phyloP scores from a whole-genome alignment of 1,140 invertebrate genomes.

The Pogonomyrmex californicus region DNA sequence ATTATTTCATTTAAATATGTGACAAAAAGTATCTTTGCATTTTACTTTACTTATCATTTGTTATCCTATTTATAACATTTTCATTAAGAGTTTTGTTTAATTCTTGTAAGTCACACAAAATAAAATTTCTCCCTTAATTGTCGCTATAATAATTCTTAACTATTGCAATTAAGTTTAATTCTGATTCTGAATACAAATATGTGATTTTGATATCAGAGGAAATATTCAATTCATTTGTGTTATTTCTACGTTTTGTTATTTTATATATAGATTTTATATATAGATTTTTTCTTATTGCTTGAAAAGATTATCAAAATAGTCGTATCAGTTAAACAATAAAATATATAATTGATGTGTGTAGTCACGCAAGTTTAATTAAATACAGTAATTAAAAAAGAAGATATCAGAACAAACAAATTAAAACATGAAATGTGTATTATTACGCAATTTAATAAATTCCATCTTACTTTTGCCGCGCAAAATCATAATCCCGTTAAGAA shows the following conservation, averaged over 20 bases:
- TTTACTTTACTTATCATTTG: not conserved
- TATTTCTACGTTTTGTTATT: not conserved
- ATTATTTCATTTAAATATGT: not conserved
- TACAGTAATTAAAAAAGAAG: not conserved
- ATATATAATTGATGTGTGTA: not conserved
- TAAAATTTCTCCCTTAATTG: not conserved
- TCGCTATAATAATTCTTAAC: not conserved
- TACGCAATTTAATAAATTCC: not conserved
- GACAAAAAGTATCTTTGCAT: not conserved
- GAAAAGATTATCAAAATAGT: not conserved
- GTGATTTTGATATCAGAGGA: not conserved
- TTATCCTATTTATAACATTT: not conserved
- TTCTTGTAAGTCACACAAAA: not conserved
- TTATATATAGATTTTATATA: not conserved
- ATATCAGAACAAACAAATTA: not conserved
- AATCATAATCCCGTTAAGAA: slow-evolving; percentile 65
- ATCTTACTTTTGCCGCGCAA: not conserved
- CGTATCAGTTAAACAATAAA: not conserved
- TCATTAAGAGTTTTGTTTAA: not conserved
- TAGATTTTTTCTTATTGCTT: not conserved
- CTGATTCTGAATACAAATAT: not conserved
- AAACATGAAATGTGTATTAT: not conserved
- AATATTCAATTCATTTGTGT: not conserved
- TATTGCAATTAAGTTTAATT: not conserved
- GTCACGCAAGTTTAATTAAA: not conserved